Percentiles rank a stretch among this genome's conserved stretches.
phyloP scores from a whole-genome alignment of 2,797 vertebrate species.

The Lemur catta region DNA sequence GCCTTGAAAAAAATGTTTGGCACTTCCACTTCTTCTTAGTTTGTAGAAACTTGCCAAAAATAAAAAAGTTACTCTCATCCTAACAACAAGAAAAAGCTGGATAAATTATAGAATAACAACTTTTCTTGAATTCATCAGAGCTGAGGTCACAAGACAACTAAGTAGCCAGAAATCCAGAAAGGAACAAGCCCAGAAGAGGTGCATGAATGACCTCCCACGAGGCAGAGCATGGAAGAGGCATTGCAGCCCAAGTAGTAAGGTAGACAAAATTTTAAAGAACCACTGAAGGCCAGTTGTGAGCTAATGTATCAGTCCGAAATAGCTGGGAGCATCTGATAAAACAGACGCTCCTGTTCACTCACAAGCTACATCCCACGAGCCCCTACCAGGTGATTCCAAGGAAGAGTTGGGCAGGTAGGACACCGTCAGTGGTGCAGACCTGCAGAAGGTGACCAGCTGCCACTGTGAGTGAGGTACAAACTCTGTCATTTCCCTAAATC shows the following conservation, averaged over 20 bases:
- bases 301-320: not conserved
- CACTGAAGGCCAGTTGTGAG: not conserved
- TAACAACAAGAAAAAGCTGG: not conserved
- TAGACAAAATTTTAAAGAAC: not conserved
- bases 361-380: not conserved
- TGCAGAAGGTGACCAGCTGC: not conserved
- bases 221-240: not conserved
- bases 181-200: not conserved
- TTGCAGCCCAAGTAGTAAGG: not conserved
- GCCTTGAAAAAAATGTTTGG: not conserved
- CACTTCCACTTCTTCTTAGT: not conserved
- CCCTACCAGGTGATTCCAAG: not conserved
- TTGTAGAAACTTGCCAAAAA: not conserved
- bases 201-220: not conserved
- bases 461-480: not conserved
- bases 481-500: not conserved
- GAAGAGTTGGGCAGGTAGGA: not conserved
- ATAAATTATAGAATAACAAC: not conserved
- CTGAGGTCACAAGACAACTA: not conserved
- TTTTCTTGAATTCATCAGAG: not conserved
- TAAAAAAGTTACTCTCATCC: not conserved
- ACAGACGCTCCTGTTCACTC: not conserved
- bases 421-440: not conserved
- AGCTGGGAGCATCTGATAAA: not conserved
- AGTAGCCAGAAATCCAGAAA: not conserved